Percentiles rank a stretch among this genome's conserved stretches.
Evolutionary conservation across 64 coral and sea anemone genomes (phyloP).

Genomic region (Stylophora pistillata): DNA sequence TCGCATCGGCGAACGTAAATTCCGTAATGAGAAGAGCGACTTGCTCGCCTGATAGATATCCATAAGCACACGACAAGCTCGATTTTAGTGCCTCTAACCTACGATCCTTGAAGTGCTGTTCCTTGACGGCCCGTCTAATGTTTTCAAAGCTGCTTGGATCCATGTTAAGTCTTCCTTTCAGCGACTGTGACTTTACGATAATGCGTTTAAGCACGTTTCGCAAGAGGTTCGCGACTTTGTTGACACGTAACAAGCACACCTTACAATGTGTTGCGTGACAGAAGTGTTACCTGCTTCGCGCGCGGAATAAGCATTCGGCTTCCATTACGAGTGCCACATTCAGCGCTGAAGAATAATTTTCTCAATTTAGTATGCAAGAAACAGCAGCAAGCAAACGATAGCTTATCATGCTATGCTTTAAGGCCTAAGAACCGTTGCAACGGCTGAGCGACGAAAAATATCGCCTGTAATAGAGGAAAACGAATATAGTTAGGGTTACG

Average conservation of each 20-base stretch:
- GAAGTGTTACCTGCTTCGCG: too few relatives aligned
- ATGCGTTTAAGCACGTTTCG: neutral
- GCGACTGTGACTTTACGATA: neutral
- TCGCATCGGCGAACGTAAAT: conserved; percentile 70
- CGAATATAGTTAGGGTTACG: too few relatives aligned
- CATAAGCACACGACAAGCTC: conserved; percentile 1
- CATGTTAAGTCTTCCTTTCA: neutral
- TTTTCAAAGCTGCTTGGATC: conserved; percentile 22
- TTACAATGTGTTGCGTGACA: neutral
- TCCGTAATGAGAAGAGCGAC: conserved; percentile 28
- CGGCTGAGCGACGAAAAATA: too few relatives aligned
- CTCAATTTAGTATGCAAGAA: too few relatives aligned
- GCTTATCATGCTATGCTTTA: too few relatives aligned
- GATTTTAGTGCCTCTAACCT: conserved; percentile 48
- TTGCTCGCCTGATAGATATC: conserved; percentile 57
- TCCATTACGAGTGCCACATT: too few relatives aligned
- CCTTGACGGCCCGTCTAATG: conserved; percentile 18
- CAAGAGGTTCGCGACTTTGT: neutral
- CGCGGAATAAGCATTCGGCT: too few relatives aligned
- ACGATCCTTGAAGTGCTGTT: conserved; percentile 39
- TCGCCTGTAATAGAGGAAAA: too few relatives aligned
- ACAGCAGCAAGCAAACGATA: too few relatives aligned
- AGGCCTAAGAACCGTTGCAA: too few relatives aligned
- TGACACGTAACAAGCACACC: neutral
- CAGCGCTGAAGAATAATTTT: too few relatives aligned